Evolutionary conservation across 2,797 vertebrate species (phyloP).

Genomic region (Cyprinella venusta): DNA sequence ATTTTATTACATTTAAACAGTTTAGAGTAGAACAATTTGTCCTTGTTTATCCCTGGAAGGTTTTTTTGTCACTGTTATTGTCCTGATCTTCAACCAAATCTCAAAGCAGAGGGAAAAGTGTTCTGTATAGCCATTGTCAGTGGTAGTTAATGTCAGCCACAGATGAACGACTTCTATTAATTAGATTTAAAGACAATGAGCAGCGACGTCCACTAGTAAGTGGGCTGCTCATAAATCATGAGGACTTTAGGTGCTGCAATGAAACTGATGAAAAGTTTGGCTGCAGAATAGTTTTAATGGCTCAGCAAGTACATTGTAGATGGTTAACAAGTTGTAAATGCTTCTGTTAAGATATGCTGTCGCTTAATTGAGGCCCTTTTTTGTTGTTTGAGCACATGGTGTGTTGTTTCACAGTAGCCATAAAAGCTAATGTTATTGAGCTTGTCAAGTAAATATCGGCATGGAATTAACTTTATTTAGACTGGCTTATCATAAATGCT

Average conservation of each 20-base stretch:
- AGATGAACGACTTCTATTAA: constrained; percentile 65
- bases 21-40: constrained; percentile 34
- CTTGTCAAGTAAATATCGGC: neutral
- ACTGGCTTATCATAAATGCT: neutral
- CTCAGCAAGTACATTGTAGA: constrained; percentile 1
- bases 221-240: constrained; percentile 63
- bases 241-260: constrained; percentile 45
- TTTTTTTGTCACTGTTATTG: constrained; percentile 26
- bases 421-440: constrained; percentile 6
- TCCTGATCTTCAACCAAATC: constrained; percentile 39
- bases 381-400: neutral
- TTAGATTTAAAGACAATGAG: constrained; percentile 63
- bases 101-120: constrained; percentile 25
- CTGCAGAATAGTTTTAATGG: constrained; percentile 33
- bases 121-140: constrained; percentile 58
- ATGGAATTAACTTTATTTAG: neutral
- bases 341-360: neutral
- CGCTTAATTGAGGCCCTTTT: neutral
- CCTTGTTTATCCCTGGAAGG: constrained; percentile 41
- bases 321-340: constrained; percentile 1
- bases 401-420: neutral
- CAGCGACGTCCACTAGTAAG: constrained; percentile 59
- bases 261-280: constrained; percentile 46
- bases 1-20: constrained; percentile 23
- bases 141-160: constrained; percentile 68